Percentiles rank a stretch among this genome's conserved stretches.
Conservation (phyloP, 53 echinoderm and acorn worm species). For the Antedon mediterranea region DNA sequence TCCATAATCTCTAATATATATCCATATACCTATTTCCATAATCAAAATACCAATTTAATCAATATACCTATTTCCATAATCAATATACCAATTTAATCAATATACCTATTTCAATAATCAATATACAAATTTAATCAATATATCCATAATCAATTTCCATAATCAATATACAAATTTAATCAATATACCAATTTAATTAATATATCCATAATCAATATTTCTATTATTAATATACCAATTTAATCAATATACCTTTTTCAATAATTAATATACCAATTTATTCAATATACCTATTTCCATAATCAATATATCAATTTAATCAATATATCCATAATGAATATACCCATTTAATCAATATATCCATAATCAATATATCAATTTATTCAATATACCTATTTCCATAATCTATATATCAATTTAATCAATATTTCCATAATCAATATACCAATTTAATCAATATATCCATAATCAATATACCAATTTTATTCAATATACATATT, state of each 20-base stretch:
- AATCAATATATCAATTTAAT: background rate
- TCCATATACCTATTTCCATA: background rate
- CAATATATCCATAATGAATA: background rate
- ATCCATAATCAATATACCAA: background rate
- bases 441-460: no score
- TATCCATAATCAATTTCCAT: no score
- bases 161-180: no score
- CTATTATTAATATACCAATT: no score
- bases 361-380: background rate
- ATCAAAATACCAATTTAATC: no score
- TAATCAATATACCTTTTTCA: no score
- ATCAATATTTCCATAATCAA: background rate
- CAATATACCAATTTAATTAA: background rate
- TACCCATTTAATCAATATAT: no score
- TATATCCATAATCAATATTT: constrained; percentile 84
- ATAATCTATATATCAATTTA: no score
- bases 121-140: no score
- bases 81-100: background rate
- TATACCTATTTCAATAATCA: constrained; percentile 85
- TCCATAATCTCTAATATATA: background rate
- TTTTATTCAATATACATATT: background rate
- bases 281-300: no score
- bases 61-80: no score
- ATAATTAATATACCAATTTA: no score
- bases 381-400: constrained; percentile 52